Conservation (phyloP, 2,888 invertebrate species). For the Eupithecia dodoneata region DNA sequence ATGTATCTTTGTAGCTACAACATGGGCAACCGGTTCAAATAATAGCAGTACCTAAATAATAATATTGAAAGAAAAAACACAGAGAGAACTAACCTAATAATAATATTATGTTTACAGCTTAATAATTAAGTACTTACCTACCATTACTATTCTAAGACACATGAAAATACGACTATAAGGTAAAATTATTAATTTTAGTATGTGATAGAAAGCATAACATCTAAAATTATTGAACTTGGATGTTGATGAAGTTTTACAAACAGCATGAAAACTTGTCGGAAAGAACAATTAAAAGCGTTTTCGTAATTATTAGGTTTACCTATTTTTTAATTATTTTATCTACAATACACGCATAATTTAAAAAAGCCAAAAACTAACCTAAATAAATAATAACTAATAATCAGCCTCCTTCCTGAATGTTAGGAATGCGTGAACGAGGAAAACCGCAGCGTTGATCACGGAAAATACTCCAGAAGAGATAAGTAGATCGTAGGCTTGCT, state of each 20-base stretch:
- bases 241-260: neutral
- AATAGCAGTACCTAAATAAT: neutral
- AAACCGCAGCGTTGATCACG: slow-evolving; percentile 84
- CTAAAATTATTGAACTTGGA: neutral
- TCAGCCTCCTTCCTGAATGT: slow-evolving; percentile 84
- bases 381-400: slow-evolving; percentile 60
- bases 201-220: slow-evolving; percentile 1
- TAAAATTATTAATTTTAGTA: slow-evolving; percentile 3
- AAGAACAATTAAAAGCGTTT: slow-evolving; percentile 13
- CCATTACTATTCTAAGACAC: slow-evolving; percentile 16
- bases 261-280: slow-evolving; percentile 20
- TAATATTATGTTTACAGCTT: slow-evolving; percentile 18
- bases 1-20: neutral
- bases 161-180: neutral
- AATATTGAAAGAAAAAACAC: neutral
- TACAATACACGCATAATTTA: slow-evolving; percentile 33
- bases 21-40: neutral
- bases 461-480: slow-evolving; percentile 87
- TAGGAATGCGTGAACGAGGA: slow-evolving; percentile 85
- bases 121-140: slow-evolving; percentile 12
- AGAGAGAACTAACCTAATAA: neutral
- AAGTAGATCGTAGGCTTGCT: slow-evolving; percentile 87
- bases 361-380: slow-evolving; percentile 13
- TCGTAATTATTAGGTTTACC: slow-evolving; percentile 13
- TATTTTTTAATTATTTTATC: slow-evolving; percentile 39